Base-by-base conservation (phyloP, 2,888 invertebrate genomes). In the Chymomyza caudatula region DNA sequence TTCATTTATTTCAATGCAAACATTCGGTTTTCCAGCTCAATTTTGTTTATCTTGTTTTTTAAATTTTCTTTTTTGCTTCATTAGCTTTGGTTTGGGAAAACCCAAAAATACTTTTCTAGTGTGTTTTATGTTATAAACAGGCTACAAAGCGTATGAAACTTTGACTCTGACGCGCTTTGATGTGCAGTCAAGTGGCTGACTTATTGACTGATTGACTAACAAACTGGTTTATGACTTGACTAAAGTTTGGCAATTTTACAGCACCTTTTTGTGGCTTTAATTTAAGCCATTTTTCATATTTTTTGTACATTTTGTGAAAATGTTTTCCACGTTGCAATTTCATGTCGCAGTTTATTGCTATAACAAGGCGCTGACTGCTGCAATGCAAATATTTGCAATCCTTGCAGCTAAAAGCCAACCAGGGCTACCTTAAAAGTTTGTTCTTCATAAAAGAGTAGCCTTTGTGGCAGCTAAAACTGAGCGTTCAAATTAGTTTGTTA, bases 111-210 rank as follows among this genome's bases (percentile, higher is more conserved):
- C 29, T 3, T 37, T 37, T 11, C 1, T 11, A 37, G 29, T 2
- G 29, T 11, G 11, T 37, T 37, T 37, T 37, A 37, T 37, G 29
- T 11, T 11, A 37, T 37, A 37, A 37, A 37, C 29, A 37, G 1
- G 1, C 29, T 37, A 11, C 11, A 37, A 37, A 37, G 11, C 29
- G 29, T 11, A 37, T 2, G 29, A 11, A 37, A 11, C 5, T 37
- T 4, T 37, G 1, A 17, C 11, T 6, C 13, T 6, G 29, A 15
- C 2, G n/a, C 29, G 15, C 69, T 80, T 84, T 78, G 67, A 81
- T 64, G 68, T 47, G 44, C 44, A 17, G 1, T 47, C 44, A 15
- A 47, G 15, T 47, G 44, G 68, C 58, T 47, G 60, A 37, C 20
- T 55, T 43, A 58, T 57, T 25, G 57, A 44, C 25, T 60, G 60